These are phyloP conservation scores for Trichonephila inaurata DNA, from an alignment of 1,140 invertebrate genomes.

Conservation along the genomic window DNA sequence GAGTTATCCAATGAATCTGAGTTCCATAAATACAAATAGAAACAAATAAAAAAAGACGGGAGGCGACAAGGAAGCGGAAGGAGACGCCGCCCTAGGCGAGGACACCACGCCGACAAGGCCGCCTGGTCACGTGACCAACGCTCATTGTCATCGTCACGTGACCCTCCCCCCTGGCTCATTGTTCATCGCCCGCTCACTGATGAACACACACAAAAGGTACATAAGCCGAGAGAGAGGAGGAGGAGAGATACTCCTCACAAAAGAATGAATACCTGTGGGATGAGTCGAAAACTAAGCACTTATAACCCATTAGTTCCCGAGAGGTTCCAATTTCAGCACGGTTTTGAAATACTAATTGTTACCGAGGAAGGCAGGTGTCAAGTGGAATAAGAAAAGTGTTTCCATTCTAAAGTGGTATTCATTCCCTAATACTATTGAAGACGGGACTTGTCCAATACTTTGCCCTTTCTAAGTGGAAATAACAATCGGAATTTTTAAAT, in stretches of 20 bases:
- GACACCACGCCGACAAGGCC: slow-evolving; percentile 66
- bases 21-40: too few species aligned
- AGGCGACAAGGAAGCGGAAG: slow-evolving; percentile 73
- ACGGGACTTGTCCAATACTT: too few species aligned
- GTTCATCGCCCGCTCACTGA: not conserved
- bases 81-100: slow-evolving; percentile 71
- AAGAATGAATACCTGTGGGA: slow-evolving; percentile 44
- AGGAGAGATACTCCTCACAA: slow-evolving; percentile 26
- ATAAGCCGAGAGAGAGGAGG: not conserved
- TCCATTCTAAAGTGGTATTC: too few species aligned
- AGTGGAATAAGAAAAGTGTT: too few species aligned
- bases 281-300: not conserved
- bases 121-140: slow-evolving; percentile 33
- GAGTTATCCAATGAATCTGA: not conserved
- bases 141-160: slow-evolving; percentile 40
- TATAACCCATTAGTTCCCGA: not conserved
- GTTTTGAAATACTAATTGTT: too few species aligned
- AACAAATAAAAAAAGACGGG: not conserved
- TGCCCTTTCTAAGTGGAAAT: too few species aligned
- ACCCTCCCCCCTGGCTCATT: not conserved
- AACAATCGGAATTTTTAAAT: too few species aligned
- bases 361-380: too few species aligned
- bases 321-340: not conserved
- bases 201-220: slow-evolving; percentile 3
- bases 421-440: too few species aligned